These are phyloP conservation scores for Sinodicranocentrus sp. DNA, from an alignment of 2,888 invertebrate species.

Conservation along the genomic window DNA sequence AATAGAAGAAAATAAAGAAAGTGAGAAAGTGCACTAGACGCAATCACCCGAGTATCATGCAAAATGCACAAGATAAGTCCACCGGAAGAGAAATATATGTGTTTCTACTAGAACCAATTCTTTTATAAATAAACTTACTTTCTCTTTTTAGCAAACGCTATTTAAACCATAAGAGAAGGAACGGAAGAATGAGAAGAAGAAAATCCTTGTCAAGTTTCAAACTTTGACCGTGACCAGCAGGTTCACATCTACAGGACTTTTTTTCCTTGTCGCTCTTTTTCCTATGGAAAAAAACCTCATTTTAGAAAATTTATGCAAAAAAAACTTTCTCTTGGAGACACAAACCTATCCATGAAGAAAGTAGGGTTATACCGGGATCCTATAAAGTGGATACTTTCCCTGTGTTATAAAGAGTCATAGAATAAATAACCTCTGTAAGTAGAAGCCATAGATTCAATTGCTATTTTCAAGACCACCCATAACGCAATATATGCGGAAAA, in stretches of 20 bases:
- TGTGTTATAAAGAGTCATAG: constrained; percentile 49
- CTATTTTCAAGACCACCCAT: too few species aligned
- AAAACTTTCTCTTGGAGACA: constrained; percentile 42
- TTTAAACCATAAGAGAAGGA: constrained; percentile 36
- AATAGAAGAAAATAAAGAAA: neutral
- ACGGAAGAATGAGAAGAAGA: constrained; percentile 26
- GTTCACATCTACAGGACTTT: constrained; percentile 44
- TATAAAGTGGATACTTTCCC: constrained; percentile 16
- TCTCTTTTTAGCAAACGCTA: constrained; percentile 37
- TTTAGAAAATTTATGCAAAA: constrained; percentile 60
- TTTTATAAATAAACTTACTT: constrained; percentile 39
- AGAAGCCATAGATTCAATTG: constrained; percentile 46
- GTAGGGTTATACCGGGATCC: constrained; percentile 1
- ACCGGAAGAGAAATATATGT: too few species aligned
- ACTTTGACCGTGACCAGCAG: constrained; percentile 67
- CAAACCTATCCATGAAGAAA: constrained; percentile 9
- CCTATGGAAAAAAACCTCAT: constrained; percentile 42
- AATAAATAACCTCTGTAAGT: constrained; percentile 65
- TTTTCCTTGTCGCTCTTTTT: neutral
- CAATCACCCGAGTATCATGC: neutral
- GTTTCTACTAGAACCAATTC: constrained; percentile 13
- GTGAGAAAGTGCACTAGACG: too few species aligned
- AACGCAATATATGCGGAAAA: too few species aligned
- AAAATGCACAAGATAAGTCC: neutral
- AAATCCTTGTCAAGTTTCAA: constrained; percentile 62